Conservation (phyloP, 1,140 invertebrate species). For the Eulimnadia texana region DNA sequence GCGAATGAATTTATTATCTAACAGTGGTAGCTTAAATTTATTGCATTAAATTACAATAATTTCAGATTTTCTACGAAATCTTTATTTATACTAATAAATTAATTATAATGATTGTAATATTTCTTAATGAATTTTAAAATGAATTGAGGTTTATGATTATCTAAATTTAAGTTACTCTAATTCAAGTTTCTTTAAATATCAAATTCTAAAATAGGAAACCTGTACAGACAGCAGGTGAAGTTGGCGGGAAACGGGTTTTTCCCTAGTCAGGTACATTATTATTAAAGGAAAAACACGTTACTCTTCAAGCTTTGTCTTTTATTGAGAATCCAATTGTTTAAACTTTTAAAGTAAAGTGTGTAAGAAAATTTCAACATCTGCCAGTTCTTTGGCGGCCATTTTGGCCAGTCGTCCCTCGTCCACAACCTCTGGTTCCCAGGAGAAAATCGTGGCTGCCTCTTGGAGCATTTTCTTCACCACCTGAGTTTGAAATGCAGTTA, state of each 20-base stretch:
- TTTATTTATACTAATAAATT: neutral
- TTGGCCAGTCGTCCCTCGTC: constrained; percentile 47
- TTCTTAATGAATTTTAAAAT: neutral
- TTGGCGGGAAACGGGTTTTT: no score
- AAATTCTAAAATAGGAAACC: no score
- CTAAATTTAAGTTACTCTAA: neutral
- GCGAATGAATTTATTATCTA: neutral
- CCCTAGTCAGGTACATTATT: neutral
- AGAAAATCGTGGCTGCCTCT: constrained; percentile 15
- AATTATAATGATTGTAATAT: neutral
- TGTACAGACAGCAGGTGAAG: no score
- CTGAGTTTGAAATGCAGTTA: neutral
- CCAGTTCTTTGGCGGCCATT: constrained; percentile 46
- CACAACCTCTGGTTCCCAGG: constrained; percentile 15
- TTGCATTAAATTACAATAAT: neutral
- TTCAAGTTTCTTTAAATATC: no score
- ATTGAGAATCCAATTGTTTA: neutral
- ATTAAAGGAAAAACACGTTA: neutral
- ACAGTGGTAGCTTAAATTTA: neutral
- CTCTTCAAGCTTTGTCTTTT: neutral
- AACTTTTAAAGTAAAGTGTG: neutral
- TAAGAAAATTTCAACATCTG: constrained; percentile 25
- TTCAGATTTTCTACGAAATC: neutral
- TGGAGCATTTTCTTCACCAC: constrained; percentile 15
- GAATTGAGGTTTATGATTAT: neutral